These are phyloP conservation scores for Globicephala melas DNA, from an alignment of 2,113 vertebrate genomes.

Conservation along the genomic window DNA sequence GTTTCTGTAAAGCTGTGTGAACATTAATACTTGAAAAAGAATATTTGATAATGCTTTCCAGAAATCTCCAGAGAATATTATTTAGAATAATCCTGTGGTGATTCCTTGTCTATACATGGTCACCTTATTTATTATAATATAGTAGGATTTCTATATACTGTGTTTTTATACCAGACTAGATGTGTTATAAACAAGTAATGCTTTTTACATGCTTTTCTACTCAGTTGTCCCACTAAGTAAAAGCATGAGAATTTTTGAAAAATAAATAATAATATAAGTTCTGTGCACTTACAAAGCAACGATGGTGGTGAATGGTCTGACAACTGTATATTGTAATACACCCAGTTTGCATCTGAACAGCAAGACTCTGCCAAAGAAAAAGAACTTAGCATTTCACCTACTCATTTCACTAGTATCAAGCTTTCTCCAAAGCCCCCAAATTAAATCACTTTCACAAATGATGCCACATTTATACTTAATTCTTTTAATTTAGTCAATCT, in stretches of 20 bases:
- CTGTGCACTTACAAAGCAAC: conserved; percentile 94
- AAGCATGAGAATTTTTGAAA: background rate
- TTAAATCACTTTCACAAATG: background rate
- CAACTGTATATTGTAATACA: conserved; percentile 97
- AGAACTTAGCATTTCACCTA: background rate
- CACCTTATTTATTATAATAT: background rate
- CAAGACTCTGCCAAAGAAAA: conserved; percentile 88
- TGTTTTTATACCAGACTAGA: background rate
- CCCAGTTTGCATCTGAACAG: conserved; percentile 96
- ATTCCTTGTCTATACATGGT: background rate
- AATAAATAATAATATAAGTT: background rate
- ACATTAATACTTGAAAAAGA: background rate
- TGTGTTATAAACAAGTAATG: background rate
- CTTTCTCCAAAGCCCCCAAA: background rate
- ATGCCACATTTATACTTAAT: background rate
- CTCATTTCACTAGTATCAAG: background rate
- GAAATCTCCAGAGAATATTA: background rate
- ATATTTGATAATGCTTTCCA: background rate
- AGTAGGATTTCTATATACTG: background rate
- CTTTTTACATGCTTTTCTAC: background rate
- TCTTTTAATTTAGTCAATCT: background rate
- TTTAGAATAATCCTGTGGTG: background rate
- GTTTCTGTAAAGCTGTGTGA: background rate
- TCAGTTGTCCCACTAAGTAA: background rate
- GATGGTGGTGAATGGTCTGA: conserved; percentile 95